phyloP scores from a whole-genome alignment of 2,113 vertebrate species.

The Cynopterus brachyotis region DNA sequence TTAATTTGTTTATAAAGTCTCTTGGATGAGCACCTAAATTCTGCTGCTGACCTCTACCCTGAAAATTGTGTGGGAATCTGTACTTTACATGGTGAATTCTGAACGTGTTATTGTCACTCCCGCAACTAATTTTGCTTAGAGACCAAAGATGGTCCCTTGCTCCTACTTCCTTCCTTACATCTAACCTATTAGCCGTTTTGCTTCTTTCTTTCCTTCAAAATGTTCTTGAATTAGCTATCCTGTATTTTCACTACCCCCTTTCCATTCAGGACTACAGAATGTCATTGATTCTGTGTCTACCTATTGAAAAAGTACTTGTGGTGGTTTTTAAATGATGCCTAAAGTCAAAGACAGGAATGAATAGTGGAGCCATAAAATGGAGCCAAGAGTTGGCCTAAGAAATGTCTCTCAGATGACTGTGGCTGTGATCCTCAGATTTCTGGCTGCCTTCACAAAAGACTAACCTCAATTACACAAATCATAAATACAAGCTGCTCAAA shows the following conservation, averaged over 20 bases:
- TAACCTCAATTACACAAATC: neutral
- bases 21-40: neutral
- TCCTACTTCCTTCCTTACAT: neutral
- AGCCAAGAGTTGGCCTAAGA: neutral
- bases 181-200: neutral
- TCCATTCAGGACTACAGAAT: neutral
- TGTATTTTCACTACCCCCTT: neutral
- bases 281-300: neutral
- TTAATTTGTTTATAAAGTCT: neutral
- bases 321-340: neutral
- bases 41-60: neutral
- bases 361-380: neutral
- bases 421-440: neutral
- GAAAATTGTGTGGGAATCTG: neutral
- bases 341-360: neutral
- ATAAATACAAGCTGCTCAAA: neutral
- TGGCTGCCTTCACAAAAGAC: neutral
- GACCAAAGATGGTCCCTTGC: neutral
- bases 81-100: neutral
- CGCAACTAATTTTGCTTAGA: neutral
- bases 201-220: neutral
- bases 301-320: neutral
- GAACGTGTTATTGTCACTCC: accelerated
- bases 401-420: neutral
- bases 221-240: neutral